Evolutionary conservation across 2,888 invertebrate genomes (phyloP), one percentile per base, ranked within the genome.

Genomic region (Drosophila nigritarsus): DNA sequence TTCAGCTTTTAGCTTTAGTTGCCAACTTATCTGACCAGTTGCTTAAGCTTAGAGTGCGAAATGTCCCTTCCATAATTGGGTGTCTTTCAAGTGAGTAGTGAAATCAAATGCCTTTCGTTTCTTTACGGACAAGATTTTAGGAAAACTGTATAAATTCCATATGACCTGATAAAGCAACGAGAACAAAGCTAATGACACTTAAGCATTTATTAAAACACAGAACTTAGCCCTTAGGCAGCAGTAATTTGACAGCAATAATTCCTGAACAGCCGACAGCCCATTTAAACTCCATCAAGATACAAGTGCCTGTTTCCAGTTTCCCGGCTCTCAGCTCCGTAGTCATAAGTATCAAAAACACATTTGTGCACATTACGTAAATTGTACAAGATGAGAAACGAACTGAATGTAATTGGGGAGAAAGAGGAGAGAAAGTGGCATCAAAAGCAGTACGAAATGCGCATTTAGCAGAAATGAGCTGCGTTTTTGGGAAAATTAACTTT

Each of bases 401-500:
- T 70, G 54, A 36, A 40, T 29, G n/a, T 38, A 18, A 27, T 27
- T 27, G 56, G 45, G 34, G 30, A 18, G 34, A 48, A 30, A 48
- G 18, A 29, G 29, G 11, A 32, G 36, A 32, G 50, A 29, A 48
- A 49, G 15, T 48, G 49, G 48, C n/a, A 42, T 42, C 18, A 42
- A 54, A 45, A 53, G 62, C 62, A 73, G 66, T 68, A 72, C 68
- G 68, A 73, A 89, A 89, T 83, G 89, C 80, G 63, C 85, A 90
- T 78, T 85, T 85, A 86, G 89, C 64, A 68, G 62, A 90, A 87
- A 89, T 83, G 87, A 89, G 90, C 87, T 87, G 82, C 87, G 76
- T 83, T 90, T 80, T 85, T 70, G 69, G 69, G 85, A 87, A 87
- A 87, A 90, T 90, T 90, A 87, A 90, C 89, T 87, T 90, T 87